These are phyloP conservation scores for Tokudaia tokunoshimensis DNA, from an alignment of 2,797 vertebrate species.

Conservation along the genomic window DNA sequence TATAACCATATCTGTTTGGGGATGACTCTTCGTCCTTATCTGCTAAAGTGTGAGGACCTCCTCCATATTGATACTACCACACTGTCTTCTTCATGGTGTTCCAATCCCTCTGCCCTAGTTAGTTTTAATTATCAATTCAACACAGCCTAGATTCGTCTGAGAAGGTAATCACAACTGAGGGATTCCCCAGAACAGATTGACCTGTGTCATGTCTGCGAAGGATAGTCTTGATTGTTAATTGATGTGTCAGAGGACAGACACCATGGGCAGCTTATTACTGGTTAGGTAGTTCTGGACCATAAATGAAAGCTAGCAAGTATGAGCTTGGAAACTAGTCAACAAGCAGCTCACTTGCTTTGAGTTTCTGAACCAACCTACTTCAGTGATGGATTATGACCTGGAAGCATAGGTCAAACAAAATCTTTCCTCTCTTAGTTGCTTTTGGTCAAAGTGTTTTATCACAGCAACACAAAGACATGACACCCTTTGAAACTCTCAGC, in stretches of 20 bases:
- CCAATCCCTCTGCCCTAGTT: background rate
- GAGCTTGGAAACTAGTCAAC: background rate
- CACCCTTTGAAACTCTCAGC: background rate
- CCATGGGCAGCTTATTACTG: background rate
- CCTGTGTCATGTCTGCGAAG: background rate
- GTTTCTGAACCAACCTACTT: background rate
- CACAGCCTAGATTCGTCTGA: background rate
- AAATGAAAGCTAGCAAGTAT: background rate
- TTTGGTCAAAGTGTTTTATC: background rate
- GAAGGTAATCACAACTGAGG: background rate
- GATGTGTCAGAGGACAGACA: background rate
- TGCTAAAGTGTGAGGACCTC: background rate
- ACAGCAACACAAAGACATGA: background rate
- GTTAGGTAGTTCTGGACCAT: background rate
- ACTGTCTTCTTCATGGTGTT: background rate
- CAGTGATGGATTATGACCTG: background rate
- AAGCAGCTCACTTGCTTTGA: background rate
- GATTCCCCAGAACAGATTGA: background rate
- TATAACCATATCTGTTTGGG: background rate
- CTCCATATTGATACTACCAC: background rate
- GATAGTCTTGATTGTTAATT: background rate
- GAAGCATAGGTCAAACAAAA: background rate
- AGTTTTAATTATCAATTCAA: background rate
- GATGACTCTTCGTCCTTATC: background rate
- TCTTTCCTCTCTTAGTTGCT: background rate